Evolutionary conservation across 92 coral and sea anemone species (phyloP).

Genomic region (Muricea muricata): DNA sequence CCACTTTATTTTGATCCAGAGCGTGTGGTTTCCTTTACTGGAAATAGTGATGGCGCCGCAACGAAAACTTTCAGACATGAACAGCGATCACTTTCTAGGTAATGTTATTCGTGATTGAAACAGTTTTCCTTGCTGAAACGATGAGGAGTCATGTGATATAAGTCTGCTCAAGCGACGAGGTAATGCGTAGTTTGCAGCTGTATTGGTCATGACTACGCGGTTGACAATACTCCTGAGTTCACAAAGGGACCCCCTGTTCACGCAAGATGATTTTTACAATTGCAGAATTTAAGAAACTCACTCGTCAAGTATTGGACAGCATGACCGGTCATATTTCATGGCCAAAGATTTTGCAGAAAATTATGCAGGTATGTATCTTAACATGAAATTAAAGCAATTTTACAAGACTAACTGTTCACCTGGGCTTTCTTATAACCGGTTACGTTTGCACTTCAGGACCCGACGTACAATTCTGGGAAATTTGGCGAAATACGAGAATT

Average conservation of each 20-base stretch:
- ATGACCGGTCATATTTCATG: conserved; percentile 99
- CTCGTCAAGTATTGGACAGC: conserved; percentile 97
- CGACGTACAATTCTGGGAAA: conserved; percentile 90
- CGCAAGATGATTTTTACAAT: not conserved
- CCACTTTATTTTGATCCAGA: conserved; percentile 54
- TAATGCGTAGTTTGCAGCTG: no score
- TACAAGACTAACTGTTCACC: not conserved
- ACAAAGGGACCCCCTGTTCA: no score
- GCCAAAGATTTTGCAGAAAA: conserved; percentile 92
- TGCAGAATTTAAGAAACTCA: conserved; percentile 88
- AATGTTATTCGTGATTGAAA: not conserved
- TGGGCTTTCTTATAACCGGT: not conserved
- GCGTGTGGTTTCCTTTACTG: conserved; percentile 92
- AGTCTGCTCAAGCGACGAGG: no score
- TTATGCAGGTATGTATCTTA: conserved; percentile 79
- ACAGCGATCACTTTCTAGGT: conserved; percentile 86
- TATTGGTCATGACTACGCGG: no score
- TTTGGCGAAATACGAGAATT: conserved; percentile 97
- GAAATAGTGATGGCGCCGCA: conserved; percentile 99
- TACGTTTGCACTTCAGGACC: conserved; percentile 78
- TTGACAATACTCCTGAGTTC: no score
- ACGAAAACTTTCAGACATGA: conserved; percentile 81
- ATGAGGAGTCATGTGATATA: no score
- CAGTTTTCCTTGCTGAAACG: no score
- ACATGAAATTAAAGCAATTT: not conserved